Evolutionary conservation across 2,797 vertebrate genomes (phyloP).

Genomic region (Perodicticus potto): DNA sequence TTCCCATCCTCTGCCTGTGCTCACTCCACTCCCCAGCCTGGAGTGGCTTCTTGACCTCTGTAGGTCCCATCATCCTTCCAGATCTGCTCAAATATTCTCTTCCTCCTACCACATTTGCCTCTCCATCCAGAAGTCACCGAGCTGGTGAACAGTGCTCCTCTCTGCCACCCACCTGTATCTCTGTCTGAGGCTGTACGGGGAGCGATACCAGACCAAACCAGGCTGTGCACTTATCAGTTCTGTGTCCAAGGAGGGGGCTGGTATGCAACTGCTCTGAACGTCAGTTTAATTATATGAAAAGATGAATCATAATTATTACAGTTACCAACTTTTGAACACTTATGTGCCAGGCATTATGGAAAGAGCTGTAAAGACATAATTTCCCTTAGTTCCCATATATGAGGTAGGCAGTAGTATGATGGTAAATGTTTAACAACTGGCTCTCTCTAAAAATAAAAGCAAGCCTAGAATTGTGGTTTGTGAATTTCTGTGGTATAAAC

Average conservation of each 20-base stretch:
- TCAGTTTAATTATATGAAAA: not conserved
- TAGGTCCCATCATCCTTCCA: not conserved
- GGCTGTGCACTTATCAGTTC: not conserved
- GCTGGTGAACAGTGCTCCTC: not conserved
- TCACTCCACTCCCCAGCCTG: not conserved
- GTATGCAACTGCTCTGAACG: not conserved
- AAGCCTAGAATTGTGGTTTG: not conserved
- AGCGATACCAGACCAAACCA: not conserved
- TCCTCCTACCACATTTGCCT: not conserved
- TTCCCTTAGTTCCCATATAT: not conserved
- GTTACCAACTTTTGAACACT: not conserved
- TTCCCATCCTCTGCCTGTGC: not conserved
- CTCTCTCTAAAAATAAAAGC: not conserved
- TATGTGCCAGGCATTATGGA: not conserved
- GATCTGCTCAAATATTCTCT: not conserved
- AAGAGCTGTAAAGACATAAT: not conserved
- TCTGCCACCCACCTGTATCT: not conserved
- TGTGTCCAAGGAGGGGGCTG: not conserved
- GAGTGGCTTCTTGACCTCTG: not conserved
- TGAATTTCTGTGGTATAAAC: not conserved
- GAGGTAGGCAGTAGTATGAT: not conserved
- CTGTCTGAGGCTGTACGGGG: not conserved
- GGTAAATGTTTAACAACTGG: not conserved
- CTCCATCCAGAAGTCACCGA: not conserved
- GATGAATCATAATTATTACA: not conserved